A percentile compares a stretch with the other conserved stretches of the same genome.
These are phyloP conservation scores for Megatriorchis doriae DNA, from an alignment of 2,113 vertebrate species.

Conservation along the genomic window DNA sequence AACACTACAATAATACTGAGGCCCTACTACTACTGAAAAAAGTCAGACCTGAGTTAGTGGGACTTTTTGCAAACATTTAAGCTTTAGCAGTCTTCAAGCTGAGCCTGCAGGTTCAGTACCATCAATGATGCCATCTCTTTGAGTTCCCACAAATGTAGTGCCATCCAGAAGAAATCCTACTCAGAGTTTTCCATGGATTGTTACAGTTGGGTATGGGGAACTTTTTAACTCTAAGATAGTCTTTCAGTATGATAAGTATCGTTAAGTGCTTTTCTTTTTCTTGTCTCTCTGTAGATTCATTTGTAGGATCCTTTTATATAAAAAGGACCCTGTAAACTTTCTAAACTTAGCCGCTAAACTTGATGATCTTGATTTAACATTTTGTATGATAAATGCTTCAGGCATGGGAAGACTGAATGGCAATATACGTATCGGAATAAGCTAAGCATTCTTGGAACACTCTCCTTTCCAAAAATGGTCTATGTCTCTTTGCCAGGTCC, in stretches of 20 bases:
- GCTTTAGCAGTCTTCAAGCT: not conserved
- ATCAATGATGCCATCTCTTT: not conserved
- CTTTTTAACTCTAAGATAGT: not conserved
- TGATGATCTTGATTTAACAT: not conserved
- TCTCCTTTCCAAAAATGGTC: not conserved
- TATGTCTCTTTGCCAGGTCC: not conserved
- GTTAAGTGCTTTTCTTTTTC: not conserved
- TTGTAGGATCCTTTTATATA: not conserved
- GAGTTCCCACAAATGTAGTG: not conserved
- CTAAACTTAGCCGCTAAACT: not conserved
- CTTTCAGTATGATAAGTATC: not conserved
- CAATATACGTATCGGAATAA: not conserved
- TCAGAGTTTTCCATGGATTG: fast-evolving
- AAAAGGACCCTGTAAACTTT: not conserved
- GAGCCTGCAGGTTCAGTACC: not conserved
- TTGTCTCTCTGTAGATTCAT: not conserved
- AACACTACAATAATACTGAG: not conserved
- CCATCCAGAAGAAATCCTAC: not conserved
- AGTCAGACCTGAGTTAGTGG: not conserved
- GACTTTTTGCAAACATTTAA: not conserved
- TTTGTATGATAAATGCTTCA: not conserved
- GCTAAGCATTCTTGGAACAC: not conserved
- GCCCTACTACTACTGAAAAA: not conserved
- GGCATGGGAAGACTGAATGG: not conserved
- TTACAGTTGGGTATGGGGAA: not conserved